Evolutionary conservation across 1,140 invertebrate species (phyloP).

Genomic region (Artemia franciscana): DNA sequence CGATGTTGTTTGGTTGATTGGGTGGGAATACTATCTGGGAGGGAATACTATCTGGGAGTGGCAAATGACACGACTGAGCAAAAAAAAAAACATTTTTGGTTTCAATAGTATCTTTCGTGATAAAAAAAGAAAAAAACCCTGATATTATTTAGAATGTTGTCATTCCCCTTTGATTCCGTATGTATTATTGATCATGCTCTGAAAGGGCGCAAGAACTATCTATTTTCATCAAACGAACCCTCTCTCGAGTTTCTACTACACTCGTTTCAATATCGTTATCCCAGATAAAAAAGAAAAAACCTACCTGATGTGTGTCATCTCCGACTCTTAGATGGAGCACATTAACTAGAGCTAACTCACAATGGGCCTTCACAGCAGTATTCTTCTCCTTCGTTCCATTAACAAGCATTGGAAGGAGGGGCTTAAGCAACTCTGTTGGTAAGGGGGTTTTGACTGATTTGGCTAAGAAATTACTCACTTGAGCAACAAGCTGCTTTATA

Average conservation of each 20-base stretch:
- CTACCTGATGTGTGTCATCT: slow-evolving; percentile 47
- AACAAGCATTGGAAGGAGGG: slow-evolving; percentile 64
- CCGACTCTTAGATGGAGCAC: slow-evolving; percentile 52
- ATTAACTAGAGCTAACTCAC: slow-evolving; percentile 68
- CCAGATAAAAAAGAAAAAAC: slow-evolving; percentile 6
- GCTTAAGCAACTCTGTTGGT: slow-evolving; percentile 40
- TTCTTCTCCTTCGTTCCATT: slow-evolving; percentile 97
- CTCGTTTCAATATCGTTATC: not conserved
- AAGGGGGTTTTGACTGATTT: slow-evolving; percentile 35
- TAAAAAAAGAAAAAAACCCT: not conserved
- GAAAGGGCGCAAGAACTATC: no score
- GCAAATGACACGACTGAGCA: no score
- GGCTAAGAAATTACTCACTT: slow-evolving; percentile 45
- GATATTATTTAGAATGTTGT: not conserved
- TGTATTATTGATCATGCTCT: no score
- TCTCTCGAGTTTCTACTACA: not conserved
- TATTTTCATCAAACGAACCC: no score
- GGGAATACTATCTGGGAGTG: no score
- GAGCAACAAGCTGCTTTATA: slow-evolving; percentile 72
- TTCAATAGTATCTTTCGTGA: not conserved
- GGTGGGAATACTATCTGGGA: no score
- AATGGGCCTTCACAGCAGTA: slow-evolving; percentile 72
- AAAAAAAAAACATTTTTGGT: no score
- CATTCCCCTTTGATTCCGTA: not conserved
- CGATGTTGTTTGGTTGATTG: no score